Evolutionary conservation across 2,888 invertebrate genomes (phyloP), one percentile per base, ranked within the genome.

Genomic region (Parnassius orleans): DNA sequence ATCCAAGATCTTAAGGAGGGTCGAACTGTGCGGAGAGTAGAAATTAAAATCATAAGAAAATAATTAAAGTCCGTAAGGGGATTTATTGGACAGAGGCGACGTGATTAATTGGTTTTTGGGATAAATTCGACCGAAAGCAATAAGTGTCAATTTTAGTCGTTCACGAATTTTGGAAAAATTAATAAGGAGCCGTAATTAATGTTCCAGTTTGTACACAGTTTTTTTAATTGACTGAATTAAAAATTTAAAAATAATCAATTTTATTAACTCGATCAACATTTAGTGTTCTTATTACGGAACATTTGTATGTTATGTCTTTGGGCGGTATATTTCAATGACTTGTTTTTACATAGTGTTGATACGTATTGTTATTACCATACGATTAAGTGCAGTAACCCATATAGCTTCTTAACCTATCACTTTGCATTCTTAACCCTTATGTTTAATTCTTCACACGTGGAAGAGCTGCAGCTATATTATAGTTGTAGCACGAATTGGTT

Each of bases 21-120:
- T 60, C 61, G 63, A 43, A 57, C 24, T 53, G 44, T 43, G 48
- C 69, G 67, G 69, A 72, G 72, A 71, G 77, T 71, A 83, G 81
- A 90, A 92, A 92, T 92, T 90, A 90, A 90, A 92, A 90, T 92
- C 89, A 90, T 92, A 92, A 90, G 90, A 91, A 92, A 91, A 91
- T 91, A 92, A 92, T 92, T 90, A 89, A 88, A 89, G 84, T 85
- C 82, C 85, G 89, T 86, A 84, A 85, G 85, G 86, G 89, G 86
- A 92, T 90, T 92, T 92, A 92, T 92, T 90, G 90, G 88, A 86
- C 83, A 82, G 80, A 80, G 80, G 78, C 79, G 81, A 83, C 87
- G 86, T 92, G 92, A 92, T 92, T 92, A 91, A 92, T 92, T 91
- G 88, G 80, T 86, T 85, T 83, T 77, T 73, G 74, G 78, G 75